These are phyloP conservation scores for Orchestia grillus DNA, from an alignment of 1,140 invertebrate genomes.

Conservation along the genomic window DNA sequence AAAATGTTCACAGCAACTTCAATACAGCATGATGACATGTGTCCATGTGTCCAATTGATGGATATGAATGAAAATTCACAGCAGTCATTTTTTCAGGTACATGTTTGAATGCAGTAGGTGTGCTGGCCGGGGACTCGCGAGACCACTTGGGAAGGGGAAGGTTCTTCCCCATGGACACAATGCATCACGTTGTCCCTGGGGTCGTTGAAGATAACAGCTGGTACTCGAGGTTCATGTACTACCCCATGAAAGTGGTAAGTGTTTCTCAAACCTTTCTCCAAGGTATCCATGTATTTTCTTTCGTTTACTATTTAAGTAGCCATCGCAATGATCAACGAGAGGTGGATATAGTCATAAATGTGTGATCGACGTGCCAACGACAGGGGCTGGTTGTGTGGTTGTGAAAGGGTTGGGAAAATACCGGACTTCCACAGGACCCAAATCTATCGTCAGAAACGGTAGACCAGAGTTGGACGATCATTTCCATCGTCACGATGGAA, in stretches of 20 bases:
- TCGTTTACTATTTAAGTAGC: no score
- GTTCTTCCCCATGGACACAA: slow-evolving; percentile 94
- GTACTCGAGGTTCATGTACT: slow-evolving; percentile 97
- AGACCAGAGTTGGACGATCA: no score
- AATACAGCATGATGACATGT: no score
- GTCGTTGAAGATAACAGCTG: slow-evolving; percentile 80
- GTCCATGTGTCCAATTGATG: neutral
- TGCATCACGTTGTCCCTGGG: slow-evolving; percentile 90
- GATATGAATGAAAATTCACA: neutral
- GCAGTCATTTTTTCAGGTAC: slow-evolving; percentile 71
- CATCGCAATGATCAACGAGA: neutral
- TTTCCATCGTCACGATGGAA: no score
- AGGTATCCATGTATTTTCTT: no score
- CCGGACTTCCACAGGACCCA: neutral
- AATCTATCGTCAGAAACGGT: neutral
- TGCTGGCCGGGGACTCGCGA: slow-evolving; percentile 86
- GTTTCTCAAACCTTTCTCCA: no score
- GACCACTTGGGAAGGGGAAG: slow-evolving; percentile 87
- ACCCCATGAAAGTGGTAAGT: slow-evolving; percentile 85
- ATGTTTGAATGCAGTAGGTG: slow-evolving; percentile 89
- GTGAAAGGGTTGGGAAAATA: neutral
- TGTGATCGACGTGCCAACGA: no score
- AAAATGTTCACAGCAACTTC: no score
- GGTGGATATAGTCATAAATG: no score
- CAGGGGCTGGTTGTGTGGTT: neutral